phyloP scores from a whole-genome alignment of 2,888 invertebrate genomes.

The Drosophila dives region DNA sequence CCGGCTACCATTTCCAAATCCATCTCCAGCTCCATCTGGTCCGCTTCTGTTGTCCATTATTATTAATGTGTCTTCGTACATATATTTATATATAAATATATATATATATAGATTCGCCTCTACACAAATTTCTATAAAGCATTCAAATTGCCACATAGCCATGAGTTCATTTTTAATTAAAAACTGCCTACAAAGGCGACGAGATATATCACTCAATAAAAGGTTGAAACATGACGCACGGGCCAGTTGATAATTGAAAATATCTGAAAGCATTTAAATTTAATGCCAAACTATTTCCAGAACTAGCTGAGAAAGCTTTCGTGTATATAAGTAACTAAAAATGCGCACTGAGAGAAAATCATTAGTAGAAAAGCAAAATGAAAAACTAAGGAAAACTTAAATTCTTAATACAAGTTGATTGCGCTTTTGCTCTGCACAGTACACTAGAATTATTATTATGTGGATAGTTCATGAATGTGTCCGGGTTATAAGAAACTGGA shows the following conservation, averaged over 20 bases:
- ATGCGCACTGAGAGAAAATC: neutral
- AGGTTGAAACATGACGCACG: slow-evolving; percentile 49
- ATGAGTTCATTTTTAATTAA: slow-evolving; percentile 78
- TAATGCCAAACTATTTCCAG: slow-evolving; percentile 22
- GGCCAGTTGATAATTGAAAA: slow-evolving; percentile 47
- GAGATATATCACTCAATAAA: slow-evolving; percentile 30
- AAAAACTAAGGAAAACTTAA: neutral
- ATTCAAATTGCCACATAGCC: slow-evolving; percentile 23
- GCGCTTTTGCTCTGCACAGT: neutral
- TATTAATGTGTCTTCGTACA: slow-evolving; percentile 38
- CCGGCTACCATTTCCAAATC: slow-evolving; percentile 21
- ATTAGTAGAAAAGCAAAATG: neutral
- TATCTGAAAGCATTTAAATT: slow-evolving; percentile 16
- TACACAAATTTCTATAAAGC: slow-evolving; percentile 1
- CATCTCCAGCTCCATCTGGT: slow-evolving; percentile 15
- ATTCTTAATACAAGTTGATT: neutral
- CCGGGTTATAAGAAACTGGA: neutral
- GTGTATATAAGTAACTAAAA: slow-evolving; percentile 16
- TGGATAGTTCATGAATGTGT: slow-evolving; percentile 1
- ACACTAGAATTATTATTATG: neutral
- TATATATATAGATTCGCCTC: neutral
- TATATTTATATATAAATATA: neutral
- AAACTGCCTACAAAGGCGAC: slow-evolving; percentile 49
- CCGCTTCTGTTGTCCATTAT: slow-evolving; percentile 45
- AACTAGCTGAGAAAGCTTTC: neutral